Conservation (phyloP, 1,140 invertebrate species). For the Eurosta solidaginis region DNA sequence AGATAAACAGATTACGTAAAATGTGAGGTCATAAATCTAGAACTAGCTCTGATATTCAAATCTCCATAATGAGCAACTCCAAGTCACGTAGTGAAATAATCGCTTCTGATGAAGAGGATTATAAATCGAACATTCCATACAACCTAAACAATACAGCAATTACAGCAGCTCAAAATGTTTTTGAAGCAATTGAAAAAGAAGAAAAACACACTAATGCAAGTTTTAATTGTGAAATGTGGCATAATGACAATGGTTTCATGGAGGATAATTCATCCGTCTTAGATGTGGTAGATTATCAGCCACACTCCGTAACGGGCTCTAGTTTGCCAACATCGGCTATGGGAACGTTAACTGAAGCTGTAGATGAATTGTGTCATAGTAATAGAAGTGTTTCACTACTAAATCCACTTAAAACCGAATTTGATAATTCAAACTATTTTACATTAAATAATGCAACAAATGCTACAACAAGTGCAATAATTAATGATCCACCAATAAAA, state of each 20-base stretch:
- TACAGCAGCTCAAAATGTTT: not conserved
- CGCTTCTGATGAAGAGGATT: conserved; percentile 45
- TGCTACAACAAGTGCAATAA: not conserved
- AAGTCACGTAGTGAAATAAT: conserved; percentile 3
- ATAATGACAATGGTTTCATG: conserved; percentile 3
- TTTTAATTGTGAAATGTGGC: not conserved
- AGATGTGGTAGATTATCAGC: conserved; percentile 37
- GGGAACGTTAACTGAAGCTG: not conserved
- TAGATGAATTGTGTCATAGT: not conserved
- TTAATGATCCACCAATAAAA: not conserved
- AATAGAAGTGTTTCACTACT: not conserved
- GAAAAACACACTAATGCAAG: not conserved
- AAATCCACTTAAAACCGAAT: not conserved
- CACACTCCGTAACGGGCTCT: not conserved
- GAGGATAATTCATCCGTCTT: conserved; percentile 34
- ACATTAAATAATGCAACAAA: not conserved
- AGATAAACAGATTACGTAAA: too few relatives aligned
- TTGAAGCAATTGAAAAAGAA: conserved; percentile 33
- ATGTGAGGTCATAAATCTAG: too few relatives aligned
- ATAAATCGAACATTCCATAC: conserved; percentile 55
- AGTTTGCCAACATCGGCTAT: not conserved
- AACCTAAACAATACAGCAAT: not conserved
- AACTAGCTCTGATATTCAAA: too few relatives aligned
- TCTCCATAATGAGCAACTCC: conserved; percentile 1
- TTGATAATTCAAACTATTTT: not conserved